Conservation (phyloP, 2,797 vertebrate species). For the Diceros bicornis region DNA sequence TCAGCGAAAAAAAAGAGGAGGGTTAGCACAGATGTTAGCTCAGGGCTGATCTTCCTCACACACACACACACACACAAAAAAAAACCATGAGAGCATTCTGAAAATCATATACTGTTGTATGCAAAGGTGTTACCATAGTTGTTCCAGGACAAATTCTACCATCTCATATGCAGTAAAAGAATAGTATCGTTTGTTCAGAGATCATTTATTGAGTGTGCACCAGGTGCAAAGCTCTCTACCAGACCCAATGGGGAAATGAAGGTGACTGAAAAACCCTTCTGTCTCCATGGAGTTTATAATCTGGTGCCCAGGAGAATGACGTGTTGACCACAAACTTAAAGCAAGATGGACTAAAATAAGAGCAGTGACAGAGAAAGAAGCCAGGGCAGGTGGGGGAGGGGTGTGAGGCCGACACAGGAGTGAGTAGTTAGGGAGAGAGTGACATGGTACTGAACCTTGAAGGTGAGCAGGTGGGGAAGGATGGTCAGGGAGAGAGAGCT, state of each 20-base stretch:
- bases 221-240: background rate
- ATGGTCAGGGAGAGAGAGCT: fast-evolving
- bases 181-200: background rate
- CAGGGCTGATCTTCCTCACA: too few relatives aligned
- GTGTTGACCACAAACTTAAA: background rate
- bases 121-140: background rate
- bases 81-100: background rate
- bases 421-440: background rate
- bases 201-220: background rate
- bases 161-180: background rate
- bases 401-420: background rate
- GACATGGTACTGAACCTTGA: background rate
- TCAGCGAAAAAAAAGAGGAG: too few relatives aligned
- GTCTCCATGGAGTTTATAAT: background rate
- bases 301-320: background rate
- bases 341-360: background rate
- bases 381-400: background rate
- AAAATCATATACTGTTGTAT: background rate
- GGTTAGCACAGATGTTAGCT: too few relatives aligned
- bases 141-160: background rate
- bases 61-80: too few relatives aligned
- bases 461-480: background rate
- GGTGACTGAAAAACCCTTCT: background rate
- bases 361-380: background rate
- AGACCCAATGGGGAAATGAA: background rate